Percentiles rank a stretch among this genome's conserved stretches.
Conservation (phyloP, 2,888 invertebrate species). For the Galerucella calmariensis region DNA sequence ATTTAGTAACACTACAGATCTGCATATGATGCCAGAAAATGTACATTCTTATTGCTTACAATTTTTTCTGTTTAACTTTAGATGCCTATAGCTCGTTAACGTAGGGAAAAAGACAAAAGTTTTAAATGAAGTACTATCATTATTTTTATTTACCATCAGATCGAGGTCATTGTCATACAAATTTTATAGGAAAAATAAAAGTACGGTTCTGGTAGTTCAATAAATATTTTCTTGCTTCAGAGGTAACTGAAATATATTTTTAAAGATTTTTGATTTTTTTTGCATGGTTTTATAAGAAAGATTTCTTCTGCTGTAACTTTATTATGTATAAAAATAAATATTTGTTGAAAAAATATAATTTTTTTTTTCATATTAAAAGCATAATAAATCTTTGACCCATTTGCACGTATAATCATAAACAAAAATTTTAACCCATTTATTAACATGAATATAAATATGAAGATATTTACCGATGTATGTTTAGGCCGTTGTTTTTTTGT, state of each 20-base stretch:
- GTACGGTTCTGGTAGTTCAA: no score
- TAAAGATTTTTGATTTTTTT: slow-evolving; percentile 46
- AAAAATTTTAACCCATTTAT: slow-evolving; percentile 35
- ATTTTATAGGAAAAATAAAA: no score
- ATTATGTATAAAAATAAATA: slow-evolving; percentile 11
- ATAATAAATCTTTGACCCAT: slow-evolving; percentile 45
- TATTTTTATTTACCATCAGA: no score
- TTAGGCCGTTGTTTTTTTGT: slow-evolving; percentile 37
- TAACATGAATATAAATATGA: slow-evolving; percentile 49
- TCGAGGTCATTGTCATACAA: no score
- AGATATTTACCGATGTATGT: slow-evolving; percentile 39
- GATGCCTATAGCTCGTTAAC: no score
- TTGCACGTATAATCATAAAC: slow-evolving; percentile 46
- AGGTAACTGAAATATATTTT: slow-evolving; percentile 44
- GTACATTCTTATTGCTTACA: no score
- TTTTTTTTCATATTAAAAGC: slow-evolving; percentile 31
- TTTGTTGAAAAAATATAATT: slow-evolving; percentile 26
- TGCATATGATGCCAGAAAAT: no score
- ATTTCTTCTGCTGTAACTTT: slow-evolving; percentile 46
- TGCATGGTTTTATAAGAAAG: slow-evolving; percentile 50
- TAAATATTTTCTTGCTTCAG: no score
- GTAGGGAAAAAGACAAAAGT: no score
- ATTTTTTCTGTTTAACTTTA: no score
- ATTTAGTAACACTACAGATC: no score
- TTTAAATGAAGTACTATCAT: no score